These are phyloP conservation scores for Morone saxatilis DNA, from an alignment of 2,113 vertebrate genomes.

Conservation along the genomic window DNA sequence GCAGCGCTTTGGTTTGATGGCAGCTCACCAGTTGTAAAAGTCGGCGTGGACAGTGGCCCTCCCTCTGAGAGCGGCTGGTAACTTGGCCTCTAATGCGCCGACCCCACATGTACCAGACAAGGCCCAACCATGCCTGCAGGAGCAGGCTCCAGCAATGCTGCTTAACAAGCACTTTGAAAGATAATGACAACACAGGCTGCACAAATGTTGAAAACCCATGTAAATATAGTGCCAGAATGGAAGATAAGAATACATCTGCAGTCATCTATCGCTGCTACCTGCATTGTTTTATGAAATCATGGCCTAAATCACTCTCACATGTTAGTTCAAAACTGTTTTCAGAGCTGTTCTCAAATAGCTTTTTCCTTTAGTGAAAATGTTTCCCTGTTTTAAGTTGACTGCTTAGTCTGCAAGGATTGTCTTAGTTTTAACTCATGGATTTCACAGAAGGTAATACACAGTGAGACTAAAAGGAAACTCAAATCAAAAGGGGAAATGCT, in stretches of 20 bases:
- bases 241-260: conserved; percentile 52
- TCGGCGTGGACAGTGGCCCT: conserved; percentile 70
- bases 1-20: conserved; percentile 77
- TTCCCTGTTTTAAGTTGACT: conserved; percentile 6
- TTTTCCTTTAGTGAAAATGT: neutral
- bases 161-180: conserved; percentile 53
- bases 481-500: conserved; percentile 36
- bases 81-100: conserved; percentile 75
- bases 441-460: neutral
- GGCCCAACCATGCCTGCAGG: conserved; percentile 30
- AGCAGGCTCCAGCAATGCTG: conserved; percentile 44
- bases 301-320: conserved; percentile 34
- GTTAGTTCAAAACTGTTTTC: conserved; percentile 7
- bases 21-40: conserved; percentile 81
- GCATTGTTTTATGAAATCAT: conserved; percentile 43
- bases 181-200: conserved; percentile 69
- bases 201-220: conserved; percentile 62
- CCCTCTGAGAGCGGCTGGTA: conserved; percentile 73
- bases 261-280: conserved; percentile 46
- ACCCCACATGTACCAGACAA: conserved; percentile 76
- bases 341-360: neutral
- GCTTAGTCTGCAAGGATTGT: neutral
- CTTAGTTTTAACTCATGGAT: neutral
- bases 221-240: conserved; percentile 59
- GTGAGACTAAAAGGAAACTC: conserved; percentile 21